These are phyloP conservation scores for Struthio camelus DNA, from an alignment of 2,113 vertebrate species.

Conservation along the genomic window DNA sequence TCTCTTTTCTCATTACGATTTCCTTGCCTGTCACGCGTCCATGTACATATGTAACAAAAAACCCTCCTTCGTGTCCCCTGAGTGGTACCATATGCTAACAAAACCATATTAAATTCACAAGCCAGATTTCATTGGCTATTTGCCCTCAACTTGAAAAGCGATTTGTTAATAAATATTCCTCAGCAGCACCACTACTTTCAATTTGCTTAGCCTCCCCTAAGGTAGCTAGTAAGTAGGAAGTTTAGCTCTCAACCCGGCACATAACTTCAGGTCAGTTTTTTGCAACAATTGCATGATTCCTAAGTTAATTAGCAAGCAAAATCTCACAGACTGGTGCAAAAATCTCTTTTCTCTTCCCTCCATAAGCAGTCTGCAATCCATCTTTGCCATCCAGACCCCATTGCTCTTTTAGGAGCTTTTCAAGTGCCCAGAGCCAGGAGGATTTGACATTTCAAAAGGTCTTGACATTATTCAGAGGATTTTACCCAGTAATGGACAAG, in stretches of 20 bases:
- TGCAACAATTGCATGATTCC: neutral
- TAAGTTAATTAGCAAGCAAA: neutral
- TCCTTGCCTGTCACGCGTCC: neutral
- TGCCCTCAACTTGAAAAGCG: constrained; percentile 20
- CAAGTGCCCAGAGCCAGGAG: constrained; percentile 6
- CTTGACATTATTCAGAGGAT: constrained; percentile 47
- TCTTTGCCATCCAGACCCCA: neutral
- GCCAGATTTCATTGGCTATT: constrained; percentile 49
- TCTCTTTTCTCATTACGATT: neutral
- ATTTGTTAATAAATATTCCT: constrained; percentile 37
- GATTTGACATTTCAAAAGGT: constrained; percentile 73
- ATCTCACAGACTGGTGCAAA: neutral
- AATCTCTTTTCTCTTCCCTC: neutral
- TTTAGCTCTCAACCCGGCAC: neutral
- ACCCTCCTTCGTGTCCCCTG: neutral
- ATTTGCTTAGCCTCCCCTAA: neutral
- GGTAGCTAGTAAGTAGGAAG: neutral
- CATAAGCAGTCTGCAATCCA: neutral
- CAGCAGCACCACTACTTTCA: neutral
- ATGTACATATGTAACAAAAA: neutral
- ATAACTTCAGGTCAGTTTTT: neutral
- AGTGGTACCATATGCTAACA: constrained; percentile 49
- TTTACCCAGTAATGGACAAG: neutral
- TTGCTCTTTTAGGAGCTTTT: constrained; percentile 32
- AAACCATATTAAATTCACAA: constrained; percentile 30